These are phyloP conservation scores for Pelodiscus sinensis DNA, from an alignment of 2,113 vertebrate genomes.

Conservation along the genomic window DNA sequence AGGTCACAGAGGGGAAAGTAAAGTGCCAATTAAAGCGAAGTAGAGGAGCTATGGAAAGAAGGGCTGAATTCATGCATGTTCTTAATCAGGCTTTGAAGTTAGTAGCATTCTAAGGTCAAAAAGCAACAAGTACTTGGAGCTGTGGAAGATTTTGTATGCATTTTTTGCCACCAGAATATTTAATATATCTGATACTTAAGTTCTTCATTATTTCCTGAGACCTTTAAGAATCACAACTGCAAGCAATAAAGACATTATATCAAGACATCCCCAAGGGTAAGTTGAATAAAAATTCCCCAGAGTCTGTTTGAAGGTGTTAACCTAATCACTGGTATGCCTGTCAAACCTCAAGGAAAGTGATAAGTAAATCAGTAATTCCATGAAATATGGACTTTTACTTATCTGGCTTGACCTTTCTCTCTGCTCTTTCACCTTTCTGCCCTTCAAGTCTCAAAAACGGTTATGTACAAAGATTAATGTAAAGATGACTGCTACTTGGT, in stretches of 20 bases:
- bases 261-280: constrained; percentile 65
- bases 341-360: constrained; percentile 61
- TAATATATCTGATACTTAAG: constrained; percentile 10
- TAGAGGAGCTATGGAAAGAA: neutral
- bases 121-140: neutral
- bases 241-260: constrained; percentile 38
- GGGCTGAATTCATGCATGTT: neutral
- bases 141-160: too few species aligned
- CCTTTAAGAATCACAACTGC: constrained; percentile 59
- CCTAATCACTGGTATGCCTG: constrained; percentile 54
- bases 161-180: neutral
- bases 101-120: neutral
- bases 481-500: constrained; percentile 35
- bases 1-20: neutral
- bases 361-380: constrained; percentile 72
- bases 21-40: neutral
- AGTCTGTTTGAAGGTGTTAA: constrained; percentile 68
- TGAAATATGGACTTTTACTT: constrained; percentile 71
- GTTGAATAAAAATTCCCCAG: constrained; percentile 65
- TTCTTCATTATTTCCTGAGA: constrained; percentile 33
- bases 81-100: neutral
- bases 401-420: constrained; percentile 57
- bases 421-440: constrained; percentile 61
- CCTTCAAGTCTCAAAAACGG: constrained; percentile 51
- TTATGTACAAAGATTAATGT: neutral